Evolutionary conservation across 2,113 vertebrate species (phyloP).

Genomic region (Oceanodroma tethys): DNA sequence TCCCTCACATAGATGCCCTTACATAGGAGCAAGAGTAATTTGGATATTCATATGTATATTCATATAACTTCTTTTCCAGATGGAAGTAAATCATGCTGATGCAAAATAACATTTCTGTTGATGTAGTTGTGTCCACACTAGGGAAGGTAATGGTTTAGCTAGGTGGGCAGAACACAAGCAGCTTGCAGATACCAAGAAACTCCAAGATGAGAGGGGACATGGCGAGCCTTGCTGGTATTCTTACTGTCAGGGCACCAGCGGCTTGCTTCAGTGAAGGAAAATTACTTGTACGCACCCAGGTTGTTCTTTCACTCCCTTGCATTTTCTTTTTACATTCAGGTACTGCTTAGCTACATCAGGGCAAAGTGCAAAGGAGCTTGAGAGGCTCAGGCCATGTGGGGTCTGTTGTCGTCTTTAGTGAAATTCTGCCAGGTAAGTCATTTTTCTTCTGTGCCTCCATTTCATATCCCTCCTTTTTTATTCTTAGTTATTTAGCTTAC

Average conservation of each 20-base stretch:
- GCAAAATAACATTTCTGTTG: background rate
- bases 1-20: background rate
- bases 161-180: background rate
- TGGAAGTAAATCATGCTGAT: background rate
- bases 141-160: background rate
- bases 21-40: background rate
- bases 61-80: background rate
- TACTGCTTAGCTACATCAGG: background rate
- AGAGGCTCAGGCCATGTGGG: background rate
- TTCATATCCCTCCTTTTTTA: background rate
- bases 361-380: background rate
- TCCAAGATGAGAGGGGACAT: background rate
- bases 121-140: background rate
- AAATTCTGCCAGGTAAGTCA: background rate
- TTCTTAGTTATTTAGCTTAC: background rate
- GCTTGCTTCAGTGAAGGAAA: background rate
- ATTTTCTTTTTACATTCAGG: background rate
- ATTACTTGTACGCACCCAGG: background rate
- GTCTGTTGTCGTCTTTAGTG: background rate
- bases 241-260: fast-evolving
- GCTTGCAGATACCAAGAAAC: background rate
- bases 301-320: background rate
- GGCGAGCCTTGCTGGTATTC: background rate
- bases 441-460: background rate
- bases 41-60: no score